These are phyloP conservation scores for Gallinago stenura DNA, from an alignment of 2,797 vertebrate genomes.

Conservation along the genomic window DNA sequence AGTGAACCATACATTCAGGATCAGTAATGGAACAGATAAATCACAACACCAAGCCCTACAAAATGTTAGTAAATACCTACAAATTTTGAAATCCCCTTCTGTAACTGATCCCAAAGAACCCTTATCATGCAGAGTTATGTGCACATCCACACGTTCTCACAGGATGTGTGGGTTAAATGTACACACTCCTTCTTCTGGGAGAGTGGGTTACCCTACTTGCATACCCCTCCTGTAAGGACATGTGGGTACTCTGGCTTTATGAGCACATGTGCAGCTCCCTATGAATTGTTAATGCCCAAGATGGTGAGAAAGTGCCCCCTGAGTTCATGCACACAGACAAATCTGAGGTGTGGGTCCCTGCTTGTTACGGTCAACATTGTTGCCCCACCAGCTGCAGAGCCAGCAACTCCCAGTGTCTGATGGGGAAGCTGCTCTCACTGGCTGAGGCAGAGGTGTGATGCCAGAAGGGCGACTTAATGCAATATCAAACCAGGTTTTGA, in stretches of 20 bases:
- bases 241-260: not conserved
- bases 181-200: not conserved
- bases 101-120: not conserved
- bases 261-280: not conserved
- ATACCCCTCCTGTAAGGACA: not conserved
- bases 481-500: not conserved
- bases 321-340: accelerated
- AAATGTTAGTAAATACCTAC: not conserved
- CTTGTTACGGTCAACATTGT: accelerated
- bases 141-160: not conserved
- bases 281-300: no score
- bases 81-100: not conserved
- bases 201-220: no score
- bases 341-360: not conserved
- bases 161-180: not conserved
- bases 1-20: not conserved
- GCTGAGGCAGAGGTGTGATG: not conserved
- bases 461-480: not conserved
- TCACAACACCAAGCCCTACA: not conserved
- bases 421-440: not conserved
- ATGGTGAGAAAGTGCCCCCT: accelerated
- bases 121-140: not conserved
- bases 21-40: not conserved
- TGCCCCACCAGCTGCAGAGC: accelerated
- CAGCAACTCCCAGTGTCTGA: accelerated